Conservation (phyloP, 2,113 vertebrate species). For the Mesembrinibis cayennensis region DNA sequence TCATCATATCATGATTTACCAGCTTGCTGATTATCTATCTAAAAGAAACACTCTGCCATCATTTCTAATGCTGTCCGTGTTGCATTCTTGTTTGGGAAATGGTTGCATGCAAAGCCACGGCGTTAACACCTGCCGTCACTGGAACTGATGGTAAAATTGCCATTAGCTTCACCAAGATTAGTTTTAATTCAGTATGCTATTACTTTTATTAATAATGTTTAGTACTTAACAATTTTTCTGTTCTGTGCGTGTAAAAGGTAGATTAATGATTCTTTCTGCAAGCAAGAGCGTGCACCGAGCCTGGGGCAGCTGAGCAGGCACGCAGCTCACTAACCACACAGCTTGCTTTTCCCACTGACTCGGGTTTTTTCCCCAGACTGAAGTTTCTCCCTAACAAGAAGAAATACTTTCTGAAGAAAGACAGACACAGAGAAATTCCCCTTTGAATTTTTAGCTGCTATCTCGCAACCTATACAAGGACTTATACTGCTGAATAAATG, state of each 20-base stretch:
- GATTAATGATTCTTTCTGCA: background rate
- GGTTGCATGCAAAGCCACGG: background rate
- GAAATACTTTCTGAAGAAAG: background rate
- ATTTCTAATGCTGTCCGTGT: background rate
- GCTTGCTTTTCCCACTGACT: fast-evolving
- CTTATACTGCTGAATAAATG: background rate
- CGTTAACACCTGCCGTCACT: background rate
- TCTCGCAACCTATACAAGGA: background rate
- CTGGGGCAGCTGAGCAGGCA: background rate
- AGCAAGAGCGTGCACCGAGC: background rate
- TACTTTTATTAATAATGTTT: background rate
- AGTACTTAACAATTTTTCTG: background rate
- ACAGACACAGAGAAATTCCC: background rate
- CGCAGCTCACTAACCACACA: background rate
- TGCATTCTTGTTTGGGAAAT: background rate
- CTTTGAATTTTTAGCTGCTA: background rate
- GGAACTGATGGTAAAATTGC: background rate
- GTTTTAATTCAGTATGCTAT: background rate
- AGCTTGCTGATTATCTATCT: background rate
- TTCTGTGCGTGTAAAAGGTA: background rate
- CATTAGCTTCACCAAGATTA: background rate
- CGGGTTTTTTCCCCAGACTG: background rate
- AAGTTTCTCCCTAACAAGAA: background rate
- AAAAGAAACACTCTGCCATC: background rate
- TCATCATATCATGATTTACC: background rate